Evolutionary conservation across 1,140 invertebrate genomes (phyloP), one percentile per base, ranked within the genome.

Genomic region (Diachasmimorpha longicaudata): DNA sequence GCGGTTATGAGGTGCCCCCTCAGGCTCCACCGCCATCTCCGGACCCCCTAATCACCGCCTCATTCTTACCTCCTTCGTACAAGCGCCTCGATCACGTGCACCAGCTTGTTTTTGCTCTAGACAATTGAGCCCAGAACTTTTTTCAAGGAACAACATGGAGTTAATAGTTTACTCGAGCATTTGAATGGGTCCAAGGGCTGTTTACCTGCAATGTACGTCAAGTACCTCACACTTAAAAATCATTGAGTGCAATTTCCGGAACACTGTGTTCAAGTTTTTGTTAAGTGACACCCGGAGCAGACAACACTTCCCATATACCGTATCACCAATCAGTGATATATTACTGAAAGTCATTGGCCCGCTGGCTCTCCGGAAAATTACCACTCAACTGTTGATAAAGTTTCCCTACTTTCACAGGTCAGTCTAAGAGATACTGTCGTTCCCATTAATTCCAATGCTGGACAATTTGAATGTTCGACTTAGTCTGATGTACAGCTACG

Each of bases 21-120:
- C 67, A 69, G 81, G 80, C 82, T 58, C 76, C 80, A n/a, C 21
- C 39, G 39, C 23, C 70, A 71, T 19, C 69, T 31, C 52, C 77
- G 78, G 52, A 74, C 52, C 71, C 85, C 85, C 87, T 88, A 88
- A 88, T 88, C 86, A 88, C 83, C 83, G 85, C 71, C 79, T 85
- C 81, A 81, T 81, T 80, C 79, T 13, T 36, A 37, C 21, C 42
- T 58, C 69, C 58, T 63, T 25, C 23, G 23, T 63, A 52, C 58
- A 63, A 63, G 58, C 23, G 10, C 58, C 23, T 58, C 52, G 52
- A 58, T 58, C 52, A 58, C 19, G 52, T 58, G 52, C 21, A 46
- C 44, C 44, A 46, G 31, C 23, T 23, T 63, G 23, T 25, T 63
- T 63, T 63, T 63, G 11, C 58, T 21, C 19, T 2, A 25, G 14